Conservation (phyloP, 2,797 vertebrate genomes). For the Eospalax fontanierii region DNA sequence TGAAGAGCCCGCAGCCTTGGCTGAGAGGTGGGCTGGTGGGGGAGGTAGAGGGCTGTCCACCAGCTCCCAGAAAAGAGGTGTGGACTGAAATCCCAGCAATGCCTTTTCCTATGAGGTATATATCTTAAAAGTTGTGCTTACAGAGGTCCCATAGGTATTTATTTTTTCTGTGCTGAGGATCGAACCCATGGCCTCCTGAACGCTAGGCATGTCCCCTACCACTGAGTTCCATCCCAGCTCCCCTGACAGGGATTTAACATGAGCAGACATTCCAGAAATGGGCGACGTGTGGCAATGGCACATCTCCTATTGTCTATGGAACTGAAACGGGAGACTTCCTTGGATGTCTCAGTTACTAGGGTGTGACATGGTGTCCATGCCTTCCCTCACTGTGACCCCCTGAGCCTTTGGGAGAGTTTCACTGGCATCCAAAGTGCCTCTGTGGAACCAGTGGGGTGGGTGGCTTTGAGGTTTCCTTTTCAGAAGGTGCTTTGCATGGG, state of each 20-base stretch:
- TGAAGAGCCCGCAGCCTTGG: not conserved
- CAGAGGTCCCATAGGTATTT: not conserved
- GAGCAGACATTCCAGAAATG: accelerated
- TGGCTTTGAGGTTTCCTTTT: not conserved
- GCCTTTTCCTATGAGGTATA: not conserved
- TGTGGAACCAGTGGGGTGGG: not conserved
- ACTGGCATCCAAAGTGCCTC: not conserved
- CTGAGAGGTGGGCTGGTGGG: not conserved
- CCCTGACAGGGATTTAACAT: not conserved
- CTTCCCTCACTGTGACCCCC: no score
- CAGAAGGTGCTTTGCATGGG: not conserved
- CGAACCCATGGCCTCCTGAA: not conserved
- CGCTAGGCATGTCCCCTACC: not conserved
- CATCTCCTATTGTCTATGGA: not conserved
- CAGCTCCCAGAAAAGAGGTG: not conserved
- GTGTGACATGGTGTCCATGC: no score
- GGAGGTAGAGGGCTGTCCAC: no score
- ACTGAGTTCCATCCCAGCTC: no score
- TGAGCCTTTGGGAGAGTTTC: not conserved
- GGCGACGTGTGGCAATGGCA: not conserved
- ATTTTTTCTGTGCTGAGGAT: not conserved
- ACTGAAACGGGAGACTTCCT: not conserved
- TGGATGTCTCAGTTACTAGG: not conserved
- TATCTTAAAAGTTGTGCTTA: not conserved
- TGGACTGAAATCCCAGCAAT: not conserved